Evolutionary conservation across 2,888 invertebrate genomes (phyloP), one percentile per base, ranked within the genome.

Genomic region (Himalopsyche tibetana): DNA sequence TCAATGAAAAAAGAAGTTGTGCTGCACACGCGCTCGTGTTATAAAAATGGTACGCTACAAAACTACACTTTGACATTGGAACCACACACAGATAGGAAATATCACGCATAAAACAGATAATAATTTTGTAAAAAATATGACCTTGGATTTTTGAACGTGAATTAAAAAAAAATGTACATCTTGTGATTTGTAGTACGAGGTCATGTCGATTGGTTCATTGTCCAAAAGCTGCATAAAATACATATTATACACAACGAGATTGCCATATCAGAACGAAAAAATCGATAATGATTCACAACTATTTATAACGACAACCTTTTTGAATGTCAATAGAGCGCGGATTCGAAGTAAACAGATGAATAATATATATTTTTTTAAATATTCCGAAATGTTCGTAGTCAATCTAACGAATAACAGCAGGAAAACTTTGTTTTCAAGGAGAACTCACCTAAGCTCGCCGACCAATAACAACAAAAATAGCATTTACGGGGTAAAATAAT

Each of bases 111-210:
- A 63, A 19, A 63, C n/a, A 63, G 63, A 63, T 63, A 63, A 63
- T 5, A 63, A 19, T 8, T 19, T 63, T 63, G 63, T 6, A 19
- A 63, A 63, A 19, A 63, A 19, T 63, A 19, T 63, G 63, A 28
- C 63, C 63, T 63, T 63, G 19, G 28, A 19, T 63, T 63, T n/a
- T 19, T 19, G 28, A 19, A 28, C 63, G 63, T 19, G 28, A 63
- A 19, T 19, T 28, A 28, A 63, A 19, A 55, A 28, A n/a, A 5
- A 63, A 63, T 63, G 28, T 63, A 19, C 63, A 63, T 63, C 63
- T 63, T 63, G 63, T 19, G 63, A 63, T 28, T 28, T 63, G n/a
- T 63, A 19, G n/a, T 63, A 63, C 63, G 63, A 63, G 63, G 63
- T 19, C 19, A 28, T 63, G 8, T 4, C 63, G 8, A 19, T 63